A percentile compares a stretch with the other conserved stretches of the same genome.
Conservation (phyloP, 1,140 invertebrate species). For the Idris sp. region DNA sequence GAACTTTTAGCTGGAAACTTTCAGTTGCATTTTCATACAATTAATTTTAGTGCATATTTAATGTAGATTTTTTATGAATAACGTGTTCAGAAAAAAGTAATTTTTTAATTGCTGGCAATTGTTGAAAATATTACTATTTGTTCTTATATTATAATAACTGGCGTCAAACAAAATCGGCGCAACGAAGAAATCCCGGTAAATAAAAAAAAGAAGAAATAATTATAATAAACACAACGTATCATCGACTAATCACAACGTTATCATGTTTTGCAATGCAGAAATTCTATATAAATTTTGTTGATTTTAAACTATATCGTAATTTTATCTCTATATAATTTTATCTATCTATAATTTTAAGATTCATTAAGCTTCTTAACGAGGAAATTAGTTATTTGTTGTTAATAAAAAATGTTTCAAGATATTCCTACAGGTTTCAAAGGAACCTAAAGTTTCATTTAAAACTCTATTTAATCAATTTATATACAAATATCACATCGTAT, state of each 20-base stretch:
- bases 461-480: slow-evolving; percentile 47
- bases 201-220: slow-evolving; percentile 20
- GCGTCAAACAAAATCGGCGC: slow-evolving; percentile 25
- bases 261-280: slow-evolving; percentile 32
- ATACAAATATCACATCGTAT: slow-evolving; percentile 34
- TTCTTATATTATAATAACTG: slow-evolving; percentile 4
- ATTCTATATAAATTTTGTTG: too few relatives aligned
- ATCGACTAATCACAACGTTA: slow-evolving; percentile 55
- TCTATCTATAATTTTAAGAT: too few relatives aligned
- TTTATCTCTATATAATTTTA: too few relatives aligned
- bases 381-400: too few relatives aligned
- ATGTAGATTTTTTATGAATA: too few relatives aligned
- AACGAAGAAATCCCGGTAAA: slow-evolving; percentile 28
- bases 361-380: too few relatives aligned
- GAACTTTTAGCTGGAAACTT: too few relatives aligned
- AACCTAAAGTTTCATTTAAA: slow-evolving; percentile 16
- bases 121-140: not conserved
- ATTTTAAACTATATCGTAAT: too few relatives aligned
- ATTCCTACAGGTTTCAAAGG: too few relatives aligned
- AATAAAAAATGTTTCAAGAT: not conserved
- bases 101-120: not conserved
- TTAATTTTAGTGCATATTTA: too few relatives aligned
- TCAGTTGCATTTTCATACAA: too few relatives aligned
- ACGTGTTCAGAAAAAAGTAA: not conserved
- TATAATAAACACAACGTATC: slow-evolving; percentile 48